A percentile compares a stretch with the other conserved stretches of the same genome.
Conservation (phyloP, 1,140 invertebrate genomes). For the Pseudomyrmex cubaensis region DNA sequence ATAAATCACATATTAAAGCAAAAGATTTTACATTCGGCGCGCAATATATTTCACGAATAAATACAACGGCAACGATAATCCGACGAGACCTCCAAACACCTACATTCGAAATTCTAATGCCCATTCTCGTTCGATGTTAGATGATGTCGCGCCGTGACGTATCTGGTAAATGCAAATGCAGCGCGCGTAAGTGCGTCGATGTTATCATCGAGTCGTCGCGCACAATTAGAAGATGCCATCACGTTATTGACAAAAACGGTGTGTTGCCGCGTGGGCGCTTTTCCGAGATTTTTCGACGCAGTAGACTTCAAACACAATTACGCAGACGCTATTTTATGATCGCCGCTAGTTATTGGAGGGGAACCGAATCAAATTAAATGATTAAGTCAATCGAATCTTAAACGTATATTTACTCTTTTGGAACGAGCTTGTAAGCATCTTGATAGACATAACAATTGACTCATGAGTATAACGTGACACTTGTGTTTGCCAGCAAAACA, state of each 20-base stretch:
- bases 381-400: neutral
- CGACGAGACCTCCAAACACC: slow-evolving; percentile 52
- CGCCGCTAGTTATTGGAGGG: neutral
- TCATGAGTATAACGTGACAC: slow-evolving; percentile 47
- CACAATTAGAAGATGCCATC: slow-evolving; percentile 62
- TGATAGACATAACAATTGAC: slow-evolving; percentile 38
- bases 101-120: slow-evolving; percentile 72
- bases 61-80: slow-evolving; percentile 14
- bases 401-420: neutral
- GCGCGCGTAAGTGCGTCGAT: slow-evolving; percentile 26
- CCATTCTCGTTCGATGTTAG: slow-evolving; percentile 49
- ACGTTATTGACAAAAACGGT: slow-evolving; percentile 64
- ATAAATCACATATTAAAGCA: neutral
- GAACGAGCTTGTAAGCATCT: neutral
- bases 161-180: slow-evolving; percentile 67
- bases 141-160: slow-evolving; percentile 61
- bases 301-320: slow-evolving; percentile 21
- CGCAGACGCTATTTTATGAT: neutral
- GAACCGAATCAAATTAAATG: neutral
- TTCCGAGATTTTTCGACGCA: slow-evolving; percentile 54
- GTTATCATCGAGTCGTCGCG: slow-evolving; percentile 21
- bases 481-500: slow-evolving; percentile 56
- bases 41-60: neutral
- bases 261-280: slow-evolving; percentile 56
- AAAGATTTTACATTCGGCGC: neutral